Evolutionary conservation across 2,113 vertebrate genomes (phyloP).

Genomic region (Semicossyphus pulcher): DNA sequence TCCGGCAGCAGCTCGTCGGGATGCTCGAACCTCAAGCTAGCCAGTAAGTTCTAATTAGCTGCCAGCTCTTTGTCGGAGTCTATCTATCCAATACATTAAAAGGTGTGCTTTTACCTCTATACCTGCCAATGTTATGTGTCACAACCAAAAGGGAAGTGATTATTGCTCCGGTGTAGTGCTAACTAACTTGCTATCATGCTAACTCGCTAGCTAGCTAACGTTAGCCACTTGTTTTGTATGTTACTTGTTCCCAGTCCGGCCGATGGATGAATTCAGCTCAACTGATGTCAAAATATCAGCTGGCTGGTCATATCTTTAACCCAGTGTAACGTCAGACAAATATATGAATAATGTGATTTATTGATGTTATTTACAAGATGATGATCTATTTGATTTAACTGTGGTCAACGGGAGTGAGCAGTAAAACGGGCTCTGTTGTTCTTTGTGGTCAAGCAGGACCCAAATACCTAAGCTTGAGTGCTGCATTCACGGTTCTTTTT

Average conservation of each 20-base stretch:
- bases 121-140: neutral
- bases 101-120: neutral
- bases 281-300: neutral
- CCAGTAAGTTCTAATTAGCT: constrained; percentile 73
- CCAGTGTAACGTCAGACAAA: fast-evolving
- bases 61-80: neutral
- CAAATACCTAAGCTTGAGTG: constrained; percentile 11
- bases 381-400: neutral
- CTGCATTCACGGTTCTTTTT: constrained; percentile 20
- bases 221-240: constrained; percentile 73
- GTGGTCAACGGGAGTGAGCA: constrained; percentile 37
- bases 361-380: neutral
- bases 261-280: neutral
- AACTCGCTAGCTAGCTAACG: constrained; percentile 58
- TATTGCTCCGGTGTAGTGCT: constrained; percentile 3
- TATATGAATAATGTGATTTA: neutral
- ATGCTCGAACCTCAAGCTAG: constrained; percentile 83
- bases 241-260: constrained; percentile 25
- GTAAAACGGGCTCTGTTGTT: constrained; percentile 36
- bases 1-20: constrained; percentile 82
- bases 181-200: constrained; percentile 48
- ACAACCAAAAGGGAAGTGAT: constrained; percentile 19
- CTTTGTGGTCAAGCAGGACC: constrained; percentile 42
- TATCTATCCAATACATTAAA: fast-evolving
- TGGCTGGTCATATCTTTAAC: neutral